A percentile compares a stretch with the other conserved stretches of the same genome.
These are phyloP conservation scores for Corythornis madagascariensis DNA, from an alignment of 2,113 vertebrate genomes.

Conservation along the genomic window DNA sequence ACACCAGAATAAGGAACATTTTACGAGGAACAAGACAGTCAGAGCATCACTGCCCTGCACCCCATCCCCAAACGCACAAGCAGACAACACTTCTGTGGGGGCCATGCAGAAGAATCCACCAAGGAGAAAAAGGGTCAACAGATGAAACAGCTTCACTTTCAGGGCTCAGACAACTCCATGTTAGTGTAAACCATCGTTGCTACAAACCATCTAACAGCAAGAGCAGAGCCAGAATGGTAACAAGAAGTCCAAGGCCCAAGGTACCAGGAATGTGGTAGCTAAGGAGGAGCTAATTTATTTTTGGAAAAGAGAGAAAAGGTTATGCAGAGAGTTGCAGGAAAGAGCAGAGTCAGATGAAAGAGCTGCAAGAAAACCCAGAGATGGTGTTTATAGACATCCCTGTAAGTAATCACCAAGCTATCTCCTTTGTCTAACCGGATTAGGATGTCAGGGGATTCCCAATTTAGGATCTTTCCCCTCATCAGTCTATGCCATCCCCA, in stretches of 20 bases:
- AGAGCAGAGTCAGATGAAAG: not conserved
- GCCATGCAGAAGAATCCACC: not conserved
- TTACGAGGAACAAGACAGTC: not conserved
- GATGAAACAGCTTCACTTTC: not conserved
- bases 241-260: conserved; percentile 3
- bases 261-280: not conserved
- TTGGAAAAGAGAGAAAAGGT: conserved; percentile 21
- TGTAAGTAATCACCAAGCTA: not conserved
- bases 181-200: not conserved
- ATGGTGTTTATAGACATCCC: conserved; percentile 21
- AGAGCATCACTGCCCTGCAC: not conserved
- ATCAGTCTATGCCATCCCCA: not conserved
- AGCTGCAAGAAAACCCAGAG: conserved; percentile 9
- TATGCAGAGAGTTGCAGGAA: conserved; percentile 25
- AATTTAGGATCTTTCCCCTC: conserved; percentile 40
- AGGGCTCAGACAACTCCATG: not conserved
- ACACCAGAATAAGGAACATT: not conserved
- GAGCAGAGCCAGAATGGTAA: not conserved
- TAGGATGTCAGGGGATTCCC: conserved; percentile 7
- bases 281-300: conserved; percentile 1
- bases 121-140: not conserved
- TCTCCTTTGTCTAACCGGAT: not conserved
- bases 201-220: conserved; percentile 32
- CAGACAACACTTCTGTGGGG: not conserved
- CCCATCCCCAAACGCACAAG: not conserved